Conservation (phyloP, 2,888 invertebrate genomes). For the Ornithoptera priamus region DNA sequence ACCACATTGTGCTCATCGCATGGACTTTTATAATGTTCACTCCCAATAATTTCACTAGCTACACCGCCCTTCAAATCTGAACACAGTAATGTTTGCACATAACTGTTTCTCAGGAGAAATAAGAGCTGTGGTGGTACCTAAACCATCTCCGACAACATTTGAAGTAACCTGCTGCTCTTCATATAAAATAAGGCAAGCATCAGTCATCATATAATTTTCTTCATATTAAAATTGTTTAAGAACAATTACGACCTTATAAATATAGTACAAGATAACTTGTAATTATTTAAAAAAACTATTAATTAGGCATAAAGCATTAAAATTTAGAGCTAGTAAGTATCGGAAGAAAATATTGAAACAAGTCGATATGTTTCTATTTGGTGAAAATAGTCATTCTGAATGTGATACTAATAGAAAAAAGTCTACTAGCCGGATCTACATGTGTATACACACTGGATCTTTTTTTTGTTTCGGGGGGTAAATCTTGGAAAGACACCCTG, state of each 20-base stretch:
- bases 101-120: too few relatives aligned
- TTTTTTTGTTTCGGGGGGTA: too few relatives aligned
- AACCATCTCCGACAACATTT: constrained; percentile 75
- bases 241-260: too few relatives aligned
- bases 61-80: too few relatives aligned
- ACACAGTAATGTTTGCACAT: too few relatives aligned
- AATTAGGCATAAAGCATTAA: constrained; percentile 86
- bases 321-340: constrained; percentile 91
- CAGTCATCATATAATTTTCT: neutral
- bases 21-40: too few relatives aligned
- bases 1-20: too few relatives aligned
- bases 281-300: neutral
- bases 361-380: constrained; percentile 84
- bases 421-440: constrained; percentile 56
- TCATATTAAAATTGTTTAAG: neutral
- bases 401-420: constrained; percentile 47
- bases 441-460: constrained; percentile 42
- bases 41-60: too few relatives aligned
- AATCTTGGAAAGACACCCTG: too few relatives aligned
- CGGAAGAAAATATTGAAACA: constrained; percentile 95
- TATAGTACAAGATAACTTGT: neutral
- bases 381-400: constrained; percentile 40
- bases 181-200: constrained; percentile 92
- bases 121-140: too few relatives aligned
- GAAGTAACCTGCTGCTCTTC: constrained; percentile 95